These are phyloP conservation scores for Cranoglanis bouderius DNA, from an alignment of 2,113 vertebrate genomes.

Conservation along the genomic window DNA sequence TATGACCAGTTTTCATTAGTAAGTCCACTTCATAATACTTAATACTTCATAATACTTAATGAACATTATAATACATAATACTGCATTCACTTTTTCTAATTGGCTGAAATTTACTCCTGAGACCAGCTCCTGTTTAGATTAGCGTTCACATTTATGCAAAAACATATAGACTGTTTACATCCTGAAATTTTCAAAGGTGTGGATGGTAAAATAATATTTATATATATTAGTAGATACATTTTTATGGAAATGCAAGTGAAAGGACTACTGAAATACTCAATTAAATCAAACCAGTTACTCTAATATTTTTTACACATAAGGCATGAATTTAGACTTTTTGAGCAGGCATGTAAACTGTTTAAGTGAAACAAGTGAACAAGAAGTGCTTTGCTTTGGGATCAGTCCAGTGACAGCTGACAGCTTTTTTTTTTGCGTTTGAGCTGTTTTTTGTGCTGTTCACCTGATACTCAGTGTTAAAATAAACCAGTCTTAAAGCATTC, in stretches of 20 bases:
- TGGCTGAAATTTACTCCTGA: not conserved
- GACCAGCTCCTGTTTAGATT: not conserved
- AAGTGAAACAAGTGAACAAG: not conserved
- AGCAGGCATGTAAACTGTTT: not conserved
- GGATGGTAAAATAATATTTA: too few relatives aligned
- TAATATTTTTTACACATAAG: too few relatives aligned
- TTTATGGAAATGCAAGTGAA: not conserved
- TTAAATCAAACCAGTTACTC: not conserved
- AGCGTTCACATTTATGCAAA: too few relatives aligned
- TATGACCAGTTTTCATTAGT: conserved; percentile 99
- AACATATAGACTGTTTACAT: too few relatives aligned
- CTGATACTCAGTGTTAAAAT: not conserved
- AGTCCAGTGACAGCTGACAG: not conserved
- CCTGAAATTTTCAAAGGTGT: too few relatives aligned
- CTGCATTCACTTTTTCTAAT: not conserved
- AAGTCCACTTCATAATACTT: conserved; percentile 66
- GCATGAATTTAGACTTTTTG: too few relatives aligned
- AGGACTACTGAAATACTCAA: too few relatives aligned
- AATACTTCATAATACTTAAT: not conserved
- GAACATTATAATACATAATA: not conserved
- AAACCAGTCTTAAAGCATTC: not conserved
- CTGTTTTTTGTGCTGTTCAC: not conserved
- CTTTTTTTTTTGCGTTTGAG: not conserved
- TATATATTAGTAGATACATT: not conserved
- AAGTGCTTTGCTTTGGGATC: not conserved